Evolutionary conservation across 64 coral and sea anemone genomes (phyloP), one percentile per base, ranked within the genome.

Genomic region (Trachythela sp.): DNA sequence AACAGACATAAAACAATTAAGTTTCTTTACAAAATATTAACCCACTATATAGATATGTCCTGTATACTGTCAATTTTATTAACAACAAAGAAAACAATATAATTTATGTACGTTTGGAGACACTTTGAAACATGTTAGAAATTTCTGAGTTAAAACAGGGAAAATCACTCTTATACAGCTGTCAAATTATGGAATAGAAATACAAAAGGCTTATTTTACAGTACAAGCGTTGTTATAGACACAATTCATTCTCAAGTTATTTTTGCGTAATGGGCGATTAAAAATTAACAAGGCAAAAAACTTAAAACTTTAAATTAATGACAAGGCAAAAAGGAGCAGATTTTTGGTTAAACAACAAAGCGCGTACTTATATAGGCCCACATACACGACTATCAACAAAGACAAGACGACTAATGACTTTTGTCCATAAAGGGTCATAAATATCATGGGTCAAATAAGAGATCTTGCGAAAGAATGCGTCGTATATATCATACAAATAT

Each of bases 391-490:
- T 64, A 64, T 22, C 56, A 64, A 64, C 4, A 64, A n/a, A 64
- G 56, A 64, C 56, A 64, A 64, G 56, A 18, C 3, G 5, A 27
- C 56, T 64, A 64, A 64, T 64, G 56, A 64, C 20, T 64, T 64
- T 64, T 64, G 56, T 64, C 56, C 56, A 64, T 64, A 64, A 64
- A 64, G 56, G 56, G 56, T 64, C 56, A 64, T 59, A n/a, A 64
- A 64, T n/a, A n/a, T n/a, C 26, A 27, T 8, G 26, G 56, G 26
- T 64, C 56, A 64, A n/a, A 64, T 64, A 9, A 64, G 56, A 59
- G 0, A 18, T 27, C 6, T 26, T 64, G 1, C 56, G 5, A 64
- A 64, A 64, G 56, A 64, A 64, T 64, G 56, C 24, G 8, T 7
- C 26, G 24, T 22, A 64, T 64, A 24, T 64, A 64, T 6, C 24